These are phyloP conservation scores for Collichthys lucidus DNA, from an alignment of 2,113 vertebrate genomes.

Conservation along the genomic window DNA sequence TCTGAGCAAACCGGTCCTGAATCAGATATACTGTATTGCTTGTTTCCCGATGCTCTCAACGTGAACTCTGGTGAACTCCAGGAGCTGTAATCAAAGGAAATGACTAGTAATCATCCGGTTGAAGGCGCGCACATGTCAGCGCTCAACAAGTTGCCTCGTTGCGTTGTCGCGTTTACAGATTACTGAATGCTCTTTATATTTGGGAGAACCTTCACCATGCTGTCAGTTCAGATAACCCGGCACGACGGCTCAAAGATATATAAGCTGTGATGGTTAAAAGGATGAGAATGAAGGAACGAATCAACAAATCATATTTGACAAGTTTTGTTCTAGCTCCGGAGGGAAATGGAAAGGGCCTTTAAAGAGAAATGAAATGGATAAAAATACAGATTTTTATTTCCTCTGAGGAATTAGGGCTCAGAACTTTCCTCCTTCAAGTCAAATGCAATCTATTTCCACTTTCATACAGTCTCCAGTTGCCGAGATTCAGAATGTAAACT, in stretches of 20 bases:
- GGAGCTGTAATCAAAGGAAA: slow-evolving; percentile 37
- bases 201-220: slow-evolving; percentile 25
- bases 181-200: slow-evolving; percentile 29
- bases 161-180: not conserved
- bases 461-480: slow-evolving; percentile 46
- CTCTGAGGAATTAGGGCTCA: slow-evolving; percentile 53
- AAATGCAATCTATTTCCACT: slow-evolving; percentile 60
- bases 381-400: slow-evolving; percentile 64
- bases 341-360: slow-evolving; percentile 43
- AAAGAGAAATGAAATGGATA: slow-evolving; percentile 60
- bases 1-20: slow-evolving; percentile 49
- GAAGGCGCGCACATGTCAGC: not conserved
- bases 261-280: slow-evolving; percentile 33
- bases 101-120: slow-evolving; percentile 14
- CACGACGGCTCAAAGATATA: slow-evolving; percentile 23
- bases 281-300: slow-evolving; percentile 44
- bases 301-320: slow-evolving; percentile 71
- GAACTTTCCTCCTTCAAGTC: slow-evolving; percentile 67
- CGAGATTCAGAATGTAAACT: slow-evolving; percentile 44
- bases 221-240: slow-evolving; percentile 46
- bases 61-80: slow-evolving; percentile 11
- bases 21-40: slow-evolving; percentile 49
- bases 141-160: slow-evolving; percentile 29
- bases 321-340: slow-evolving; percentile 58
- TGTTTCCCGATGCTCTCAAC: not conserved